Evolutionary conservation across 2,797 vertebrate species (phyloP), one percentile per base, ranked within the genome.

Genomic region (Scolopax bukidnonensis): DNA sequence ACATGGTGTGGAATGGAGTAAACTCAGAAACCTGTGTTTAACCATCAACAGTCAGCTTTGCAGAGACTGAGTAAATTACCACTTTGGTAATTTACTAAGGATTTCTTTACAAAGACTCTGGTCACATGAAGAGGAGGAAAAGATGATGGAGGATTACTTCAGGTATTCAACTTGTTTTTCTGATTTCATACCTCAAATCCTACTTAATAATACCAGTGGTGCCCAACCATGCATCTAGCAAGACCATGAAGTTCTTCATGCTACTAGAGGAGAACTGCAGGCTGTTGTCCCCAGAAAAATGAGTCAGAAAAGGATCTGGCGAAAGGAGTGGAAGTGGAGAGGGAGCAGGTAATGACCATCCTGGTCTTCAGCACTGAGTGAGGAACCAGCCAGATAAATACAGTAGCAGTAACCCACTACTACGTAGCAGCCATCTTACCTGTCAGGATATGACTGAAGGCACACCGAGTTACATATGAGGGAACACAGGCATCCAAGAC

Each of bases 391-490:
- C 59, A 67, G 16, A 27, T 33, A 93, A 64, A 18, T 51, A 69
- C 20, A 57, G 23, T 10, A 79, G 33, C 41, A 90, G 33, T 36
- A 70, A 30, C 16, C 19, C 38, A 41, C 41, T 61, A n/a, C 16
- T 9, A 65, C 80, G n/a, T 30, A 20, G 54, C 16, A 90, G 19
- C 20, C 54, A 56, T 73, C 43, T 82, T 32, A 6, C 47, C 43
- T 54, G 12, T 16, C 18, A 16, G 18, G 19, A 12, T 54, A 67
- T 45, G 38, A 70, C 28, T n/a, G 70, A 87, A 45, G 8, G 28
- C 15, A 36, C 0, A 0, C 2, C 4, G 18, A 86, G 9, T 32
- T 71, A 75, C 2, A 4, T 5, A 48, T 2, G 21, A 75, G 23
- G 71, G 16, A 81, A 74, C 18, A 69, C 3, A 50, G 15, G 8